phyloP scores from a whole-genome alignment of 2,113 vertebrate genomes.

The Tretioscincus oriximinensis region DNA sequence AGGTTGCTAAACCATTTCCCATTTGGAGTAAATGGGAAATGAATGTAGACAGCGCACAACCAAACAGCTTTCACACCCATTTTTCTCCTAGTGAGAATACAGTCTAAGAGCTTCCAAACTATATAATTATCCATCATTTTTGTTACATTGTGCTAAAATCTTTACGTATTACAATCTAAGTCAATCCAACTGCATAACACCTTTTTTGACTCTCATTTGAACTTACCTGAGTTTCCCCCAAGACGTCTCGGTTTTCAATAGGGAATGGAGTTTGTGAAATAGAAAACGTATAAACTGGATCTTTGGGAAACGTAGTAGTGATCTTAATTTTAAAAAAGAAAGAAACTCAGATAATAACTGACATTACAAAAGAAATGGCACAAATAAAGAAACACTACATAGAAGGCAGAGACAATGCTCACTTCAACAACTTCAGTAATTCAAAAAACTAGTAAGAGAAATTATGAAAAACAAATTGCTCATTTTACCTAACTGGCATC shows the following conservation, averaged over 20 bases:
- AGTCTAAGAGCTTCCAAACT: not conserved
- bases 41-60: too few species aligned
- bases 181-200: not conserved
- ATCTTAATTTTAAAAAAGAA: slow-evolving; percentile 75
- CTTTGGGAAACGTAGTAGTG: slow-evolving; percentile 97
- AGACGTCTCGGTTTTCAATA: slow-evolving; percentile 92
- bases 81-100: not conserved
- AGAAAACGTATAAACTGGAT: slow-evolving; percentile 95
- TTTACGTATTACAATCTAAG: not conserved
- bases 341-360: not conserved
- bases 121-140: not conserved
- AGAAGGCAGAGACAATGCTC: not conserved
- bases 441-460: not conserved
- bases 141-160: not conserved
- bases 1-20: too few species aligned
- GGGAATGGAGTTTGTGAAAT: slow-evolving; percentile 90
- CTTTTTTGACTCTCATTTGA: not conserved
- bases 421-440: not conserved
- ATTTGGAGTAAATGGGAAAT: too few species aligned
- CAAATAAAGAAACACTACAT: not conserved
- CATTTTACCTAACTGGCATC: not conserved
- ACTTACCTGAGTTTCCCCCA: slow-evolving; percentile 94
- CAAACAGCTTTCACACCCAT: too few species aligned
- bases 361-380: slow-evolving; percentile 10
- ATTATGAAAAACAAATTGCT: not conserved